Evolutionary conservation across 2,797 vertebrate genomes (phyloP), one percentile per base, ranked within the genome.

Genomic region (Aulostomus chinensis): DNA sequence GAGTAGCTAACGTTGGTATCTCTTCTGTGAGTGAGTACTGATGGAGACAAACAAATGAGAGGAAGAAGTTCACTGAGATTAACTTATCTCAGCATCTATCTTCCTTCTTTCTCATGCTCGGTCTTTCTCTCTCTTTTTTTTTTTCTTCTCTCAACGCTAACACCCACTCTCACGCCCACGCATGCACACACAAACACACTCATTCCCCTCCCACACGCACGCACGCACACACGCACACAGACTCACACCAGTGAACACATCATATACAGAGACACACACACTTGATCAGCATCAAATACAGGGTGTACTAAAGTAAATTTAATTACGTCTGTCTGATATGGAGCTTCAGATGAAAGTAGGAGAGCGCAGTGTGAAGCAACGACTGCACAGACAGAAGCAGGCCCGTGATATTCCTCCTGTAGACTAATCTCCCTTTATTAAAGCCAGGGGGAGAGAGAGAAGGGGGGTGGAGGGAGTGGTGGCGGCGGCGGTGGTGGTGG

Each of bases 401-500:
- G 78, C 78, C 82, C 80, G 60, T 86, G 83, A 90, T 91, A 89
- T 89, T 90, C 87, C 86, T 85, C 76, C 84, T 71, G 77, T 87
- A 84, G 86, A 87, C 86, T 90, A 89, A 89, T 90, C 85, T 88
- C 76, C 84, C 87, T 89, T 91, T 91, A 90, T 91, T 90, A 91
- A 89, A 90, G 84, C 84, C 85, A 88, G 73, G 76, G 83, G 81
- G 78, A 82, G 80, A 72, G 67, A 52, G 67, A 37, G 55, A 35
- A 21, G 32, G 58, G 33, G 68, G 61, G 28, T 45, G 33, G 35
- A 15, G 41, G 33, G 31, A 42, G 14, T 17, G 33, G 29, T 13
- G 26, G 24, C 28, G 40, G n/a, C n/a, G n/a, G n/a, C n/a, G 16
- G 52, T 31, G 42, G 46, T 29, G 33, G 33, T 22, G 41, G 15